Evolutionary conservation across 23 tunicate genomes (phyloP).

Genomic region (Botrylloides violaceus): DNA sequence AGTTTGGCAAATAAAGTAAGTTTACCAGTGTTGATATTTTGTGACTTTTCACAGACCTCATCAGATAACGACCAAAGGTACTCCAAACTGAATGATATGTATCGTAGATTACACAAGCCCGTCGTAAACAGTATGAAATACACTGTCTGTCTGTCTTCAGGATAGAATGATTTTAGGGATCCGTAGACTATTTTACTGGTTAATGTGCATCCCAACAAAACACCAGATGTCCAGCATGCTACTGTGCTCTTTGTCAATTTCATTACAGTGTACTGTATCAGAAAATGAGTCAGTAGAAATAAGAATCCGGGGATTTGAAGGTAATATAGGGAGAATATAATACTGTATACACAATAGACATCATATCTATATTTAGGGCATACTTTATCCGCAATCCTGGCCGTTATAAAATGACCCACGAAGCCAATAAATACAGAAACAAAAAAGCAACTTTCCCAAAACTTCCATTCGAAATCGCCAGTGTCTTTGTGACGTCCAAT

Average conservation of each 20-base stretch:
- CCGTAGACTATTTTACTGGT: not conserved
- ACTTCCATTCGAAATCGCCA: constrained; percentile 58
- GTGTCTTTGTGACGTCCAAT: constrained; percentile 30
- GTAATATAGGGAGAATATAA: not conserved
- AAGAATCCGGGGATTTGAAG: constrained; percentile 14
- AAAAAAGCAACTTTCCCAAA: constrained; percentile 44
- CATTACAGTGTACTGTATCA: not conserved
- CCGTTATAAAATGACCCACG: constrained; percentile 36
- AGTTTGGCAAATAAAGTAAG: not conserved
- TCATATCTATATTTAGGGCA: constrained; percentile 10
- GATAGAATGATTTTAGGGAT: constrained; percentile 5
- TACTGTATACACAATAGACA: constrained; percentile 1
- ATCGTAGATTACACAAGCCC: constrained; percentile 50
- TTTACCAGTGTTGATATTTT: not conserved
- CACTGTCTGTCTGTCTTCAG: not conserved
- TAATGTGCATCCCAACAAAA: not conserved
- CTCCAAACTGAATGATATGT: constrained; percentile 53
- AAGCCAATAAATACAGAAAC: constrained; percentile 27
- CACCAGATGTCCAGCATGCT: constrained; percentile 6
- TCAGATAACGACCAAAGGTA: constrained; percentile 11
- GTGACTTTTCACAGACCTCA: not conserved
- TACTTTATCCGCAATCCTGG: constrained; percentile 31
- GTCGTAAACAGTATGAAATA: constrained; percentile 19
- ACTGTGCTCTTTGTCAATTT: not conserved
- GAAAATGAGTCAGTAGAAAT: constrained; percentile 16